Conservation (phyloP, 2,888 invertebrate genomes). For the Spialia ferax region DNA sequence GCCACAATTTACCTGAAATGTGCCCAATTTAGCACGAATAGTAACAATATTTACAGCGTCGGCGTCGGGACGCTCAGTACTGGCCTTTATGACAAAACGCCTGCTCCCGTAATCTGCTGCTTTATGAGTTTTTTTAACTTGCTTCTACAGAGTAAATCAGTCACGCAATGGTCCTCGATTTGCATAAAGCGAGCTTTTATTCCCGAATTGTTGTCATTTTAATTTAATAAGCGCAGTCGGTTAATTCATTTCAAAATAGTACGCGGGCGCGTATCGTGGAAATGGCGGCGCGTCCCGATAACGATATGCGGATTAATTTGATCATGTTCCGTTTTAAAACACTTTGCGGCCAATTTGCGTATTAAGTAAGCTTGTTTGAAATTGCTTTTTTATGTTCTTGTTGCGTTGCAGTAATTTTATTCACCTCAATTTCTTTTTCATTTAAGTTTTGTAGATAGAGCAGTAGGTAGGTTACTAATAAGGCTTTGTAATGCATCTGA, state of each 20-base stretch:
- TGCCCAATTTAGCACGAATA: slow-evolving; percentile 51
- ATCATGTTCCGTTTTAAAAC: slow-evolving; percentile 48
- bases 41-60: slow-evolving; percentile 62
- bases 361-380: slow-evolving; percentile 33
- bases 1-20: slow-evolving; percentile 55
- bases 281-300: slow-evolving; percentile 42
- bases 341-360: slow-evolving; percentile 45
- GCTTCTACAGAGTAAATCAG: slow-evolving; percentile 65
- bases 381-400: slow-evolving; percentile 9
- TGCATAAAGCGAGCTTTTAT: slow-evolving; percentile 64
- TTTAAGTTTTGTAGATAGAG: too few relatives aligned
- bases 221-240: slow-evolving; percentile 63
- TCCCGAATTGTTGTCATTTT: slow-evolving; percentile 63
- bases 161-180: slow-evolving; percentile 63
- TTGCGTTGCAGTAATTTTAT: background rate
- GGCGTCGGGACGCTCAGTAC: slow-evolving; percentile 47
- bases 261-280: slow-evolving; percentile 22
- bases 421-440: background rate
- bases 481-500: too few relatives aligned
- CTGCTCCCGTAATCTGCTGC: slow-evolving; percentile 65
- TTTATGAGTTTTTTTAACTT: slow-evolving; percentile 69
- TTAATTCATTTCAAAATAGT: slow-evolving; percentile 54
- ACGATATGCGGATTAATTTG: slow-evolving; percentile 54
- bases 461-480: too few relatives aligned
- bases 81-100: slow-evolving; percentile 63